Evolutionary conservation across 1,140 invertebrate species (phyloP).

Genomic region (Trichoplusia ni): DNA sequence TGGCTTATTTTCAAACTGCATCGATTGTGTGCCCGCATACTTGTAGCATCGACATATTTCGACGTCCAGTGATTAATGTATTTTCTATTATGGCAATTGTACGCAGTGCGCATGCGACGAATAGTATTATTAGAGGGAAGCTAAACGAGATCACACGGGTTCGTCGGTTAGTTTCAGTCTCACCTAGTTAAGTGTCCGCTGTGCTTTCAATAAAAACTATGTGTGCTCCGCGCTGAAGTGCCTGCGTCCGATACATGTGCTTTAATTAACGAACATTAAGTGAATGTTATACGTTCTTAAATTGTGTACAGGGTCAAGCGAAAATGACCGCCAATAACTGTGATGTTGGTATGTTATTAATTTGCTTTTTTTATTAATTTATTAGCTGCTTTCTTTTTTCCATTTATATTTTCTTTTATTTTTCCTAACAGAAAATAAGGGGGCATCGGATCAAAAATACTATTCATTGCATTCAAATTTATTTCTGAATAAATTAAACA

Average conservation of each 20-base stretch:
- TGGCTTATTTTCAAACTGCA: slow-evolving; percentile 64
- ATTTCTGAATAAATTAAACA: too few relatives aligned
- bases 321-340: slow-evolving; percentile 29
- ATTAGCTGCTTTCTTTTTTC: too few relatives aligned
- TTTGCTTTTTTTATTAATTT: neutral
- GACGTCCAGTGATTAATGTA: slow-evolving; percentile 66
- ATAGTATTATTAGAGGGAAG: slow-evolving; percentile 66
- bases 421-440: too few relatives aligned
- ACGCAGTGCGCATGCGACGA: slow-evolving; percentile 66
- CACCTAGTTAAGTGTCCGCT: slow-evolving; percentile 19
- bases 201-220: slow-evolving; percentile 15
- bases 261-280: neutral
- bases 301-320: neutral
- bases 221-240: neutral
- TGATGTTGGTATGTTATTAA: slow-evolving; percentile 27
- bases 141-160: slow-evolving; percentile 55
- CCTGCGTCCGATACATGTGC: neutral
- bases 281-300: neutral
- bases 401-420: too few relatives aligned
- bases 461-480: too few relatives aligned
- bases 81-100: slow-evolving; percentile 72
- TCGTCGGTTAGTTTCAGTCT: slow-evolving; percentile 9
- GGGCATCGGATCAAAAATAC: too few relatives aligned
- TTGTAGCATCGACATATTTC: slow-evolving; percentile 39
- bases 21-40: slow-evolving; percentile 50